Conservation (phyloP, 2,797 vertebrate genomes). For the Tympanoctomys barrerae region DNA sequence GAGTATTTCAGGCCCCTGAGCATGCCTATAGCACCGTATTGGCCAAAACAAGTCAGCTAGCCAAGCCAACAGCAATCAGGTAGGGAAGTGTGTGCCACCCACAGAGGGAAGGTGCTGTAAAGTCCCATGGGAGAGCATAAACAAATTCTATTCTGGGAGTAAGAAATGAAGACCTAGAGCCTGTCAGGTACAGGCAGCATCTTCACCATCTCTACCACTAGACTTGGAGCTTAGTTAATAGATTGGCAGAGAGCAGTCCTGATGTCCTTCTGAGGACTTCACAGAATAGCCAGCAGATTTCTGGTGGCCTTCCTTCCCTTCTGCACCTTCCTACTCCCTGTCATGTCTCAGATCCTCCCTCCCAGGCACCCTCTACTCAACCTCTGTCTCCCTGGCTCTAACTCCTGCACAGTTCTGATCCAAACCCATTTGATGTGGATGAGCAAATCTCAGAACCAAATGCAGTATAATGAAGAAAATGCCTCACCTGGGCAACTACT, state of each 20-base stretch:
- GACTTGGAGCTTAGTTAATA: background rate
- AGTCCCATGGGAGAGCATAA: background rate
- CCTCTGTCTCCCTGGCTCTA: background rate
- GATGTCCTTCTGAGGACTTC: background rate
- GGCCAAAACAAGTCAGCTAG: constrained; percentile 26
- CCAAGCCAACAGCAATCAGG: background rate
- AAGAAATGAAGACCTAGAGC: background rate
- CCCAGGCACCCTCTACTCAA: background rate
- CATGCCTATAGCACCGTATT: background rate
- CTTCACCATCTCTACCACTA: background rate
- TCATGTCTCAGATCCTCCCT: background rate
- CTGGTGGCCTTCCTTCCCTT: background rate
- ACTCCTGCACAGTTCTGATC: background rate
- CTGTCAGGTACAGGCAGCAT: background rate
- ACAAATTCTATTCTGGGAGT: background rate
- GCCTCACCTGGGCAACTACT: background rate
- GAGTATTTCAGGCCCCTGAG: background rate
- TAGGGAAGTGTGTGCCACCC: background rate
- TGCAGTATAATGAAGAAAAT: background rate
- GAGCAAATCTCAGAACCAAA: background rate
- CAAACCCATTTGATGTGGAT: background rate
- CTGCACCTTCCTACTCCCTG: background rate
- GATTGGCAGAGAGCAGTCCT: background rate
- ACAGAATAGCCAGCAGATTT: too few species aligned
- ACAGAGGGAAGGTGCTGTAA: background rate